phyloP scores from a whole-genome alignment of 2,888 invertebrate species.

The Galeruca laticollis region DNA sequence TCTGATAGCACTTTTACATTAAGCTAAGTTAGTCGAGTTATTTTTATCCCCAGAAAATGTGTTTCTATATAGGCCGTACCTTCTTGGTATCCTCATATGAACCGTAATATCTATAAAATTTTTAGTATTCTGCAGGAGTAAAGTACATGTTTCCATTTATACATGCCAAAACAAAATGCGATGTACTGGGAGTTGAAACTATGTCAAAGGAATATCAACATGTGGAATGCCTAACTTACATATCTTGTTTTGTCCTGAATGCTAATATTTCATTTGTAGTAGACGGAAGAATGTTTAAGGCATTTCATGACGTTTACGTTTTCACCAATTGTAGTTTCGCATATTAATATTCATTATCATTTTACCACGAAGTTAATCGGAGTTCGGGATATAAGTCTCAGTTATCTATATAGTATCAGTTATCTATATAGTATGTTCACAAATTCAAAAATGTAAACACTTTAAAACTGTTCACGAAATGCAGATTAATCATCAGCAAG shows the following conservation, averaged over 20 bases:
- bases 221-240: slow-evolving; percentile 26
- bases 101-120: background rate
- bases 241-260: background rate
- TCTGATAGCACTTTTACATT: no score
- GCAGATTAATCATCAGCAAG: no score
- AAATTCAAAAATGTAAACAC: no score
- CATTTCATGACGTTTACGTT: background rate
- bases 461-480: no score
- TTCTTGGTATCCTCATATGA: background rate
- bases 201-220: slow-evolving; percentile 18
- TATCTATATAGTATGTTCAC: no score
- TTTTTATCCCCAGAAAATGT: no score
- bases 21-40: no score
- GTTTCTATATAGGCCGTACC: no score
- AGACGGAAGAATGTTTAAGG: background rate
- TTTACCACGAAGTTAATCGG: no score
- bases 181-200: slow-evolving; percentile 17
- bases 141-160: background rate
- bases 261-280: slow-evolving; percentile 6
- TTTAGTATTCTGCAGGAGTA: background rate
- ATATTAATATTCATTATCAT: background rate
- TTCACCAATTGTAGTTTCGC: background rate
- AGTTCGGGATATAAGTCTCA: no score
- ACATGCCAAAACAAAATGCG: background rate
- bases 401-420: no score